These are phyloP conservation scores for Anthopleura sola DNA, from an alignment of 64 coral and sea anemone species.

Conservation along the genomic window DNA sequence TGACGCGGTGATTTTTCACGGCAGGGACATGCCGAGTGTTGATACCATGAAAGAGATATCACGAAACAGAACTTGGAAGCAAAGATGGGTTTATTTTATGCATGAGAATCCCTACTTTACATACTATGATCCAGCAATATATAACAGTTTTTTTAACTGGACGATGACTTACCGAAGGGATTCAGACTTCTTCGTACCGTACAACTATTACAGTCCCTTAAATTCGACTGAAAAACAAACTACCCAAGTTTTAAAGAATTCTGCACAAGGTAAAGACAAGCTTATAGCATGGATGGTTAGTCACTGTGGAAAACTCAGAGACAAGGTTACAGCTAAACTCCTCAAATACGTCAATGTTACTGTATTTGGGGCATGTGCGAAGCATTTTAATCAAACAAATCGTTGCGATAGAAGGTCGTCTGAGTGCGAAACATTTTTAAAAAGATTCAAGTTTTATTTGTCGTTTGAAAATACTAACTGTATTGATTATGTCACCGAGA, in stretches of 20 bases:
- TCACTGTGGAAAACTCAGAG: constrained; percentile 13
- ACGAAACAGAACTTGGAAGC: neutral
- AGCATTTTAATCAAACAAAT: neutral
- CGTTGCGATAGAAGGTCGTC: neutral
- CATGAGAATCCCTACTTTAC: constrained; percentile 42
- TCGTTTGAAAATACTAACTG: constrained; percentile 69
- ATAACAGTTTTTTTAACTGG: constrained; percentile 59
- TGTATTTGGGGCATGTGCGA: constrained; percentile 33
- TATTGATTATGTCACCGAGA: constrained; percentile 67
- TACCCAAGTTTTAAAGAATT: neutral
- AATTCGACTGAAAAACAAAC: neutral
- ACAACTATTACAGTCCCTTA: neutral
- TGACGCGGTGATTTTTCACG: constrained; percentile 59
- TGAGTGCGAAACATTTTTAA: constrained; percentile 33
- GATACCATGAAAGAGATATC: constrained; percentile 23
- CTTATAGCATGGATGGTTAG: constrained; percentile 23
- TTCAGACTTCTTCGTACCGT: neutral
- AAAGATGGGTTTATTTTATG: constrained; percentile 58
- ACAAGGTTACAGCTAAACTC: neutral
- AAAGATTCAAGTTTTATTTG: constrained; percentile 55
- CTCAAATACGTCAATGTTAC: constrained; percentile 8
- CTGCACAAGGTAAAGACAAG: constrained; percentile 27
- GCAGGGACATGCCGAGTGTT: constrained; percentile 53
- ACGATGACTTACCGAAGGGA: constrained; percentile 61
- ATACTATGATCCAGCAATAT: constrained; percentile 12